phyloP scores from a whole-genome alignment of 2,888 invertebrate genomes.

The Gnatocerus cornutus region DNA sequence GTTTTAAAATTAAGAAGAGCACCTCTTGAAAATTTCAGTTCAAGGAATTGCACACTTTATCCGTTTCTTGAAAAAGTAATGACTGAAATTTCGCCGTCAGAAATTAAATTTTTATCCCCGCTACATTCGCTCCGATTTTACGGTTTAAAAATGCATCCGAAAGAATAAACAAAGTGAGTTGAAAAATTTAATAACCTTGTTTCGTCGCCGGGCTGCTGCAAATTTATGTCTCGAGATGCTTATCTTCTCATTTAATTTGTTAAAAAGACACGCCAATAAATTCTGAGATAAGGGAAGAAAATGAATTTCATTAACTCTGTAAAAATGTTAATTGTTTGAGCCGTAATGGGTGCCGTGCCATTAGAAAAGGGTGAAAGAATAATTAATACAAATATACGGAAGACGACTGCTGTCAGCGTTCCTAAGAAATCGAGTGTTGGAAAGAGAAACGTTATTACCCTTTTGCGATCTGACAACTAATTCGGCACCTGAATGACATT shows the following conservation, averaged over 20 bases:
- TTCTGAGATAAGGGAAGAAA: constrained; percentile 30
- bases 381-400: constrained; percentile 41
- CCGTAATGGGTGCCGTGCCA: constrained; percentile 1
- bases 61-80: no score
- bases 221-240: constrained; percentile 2
- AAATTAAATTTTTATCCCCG: no score
- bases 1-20: not conserved
- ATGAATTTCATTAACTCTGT: constrained; percentile 40
- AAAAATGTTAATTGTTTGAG: constrained; percentile 41
- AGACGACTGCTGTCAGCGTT: constrained; percentile 16
- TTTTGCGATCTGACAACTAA: constrained; percentile 41
- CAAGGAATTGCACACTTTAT: no score
- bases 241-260: constrained; percentile 26
- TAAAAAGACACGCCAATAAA: constrained; percentile 31
- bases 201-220: not conserved
- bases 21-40: no score
- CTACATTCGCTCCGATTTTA: no score
- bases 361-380: constrained; percentile 26
- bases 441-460: constrained; percentile 37
- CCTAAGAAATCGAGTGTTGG: constrained; percentile 29
- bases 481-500: constrained; percentile 47
- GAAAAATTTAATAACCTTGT: no score
- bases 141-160: no score
- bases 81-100: no score
- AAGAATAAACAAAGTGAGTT: no score